phyloP scores from a whole-genome alignment of 2,888 invertebrate genomes.

The Ennomos quercinarius region DNA sequence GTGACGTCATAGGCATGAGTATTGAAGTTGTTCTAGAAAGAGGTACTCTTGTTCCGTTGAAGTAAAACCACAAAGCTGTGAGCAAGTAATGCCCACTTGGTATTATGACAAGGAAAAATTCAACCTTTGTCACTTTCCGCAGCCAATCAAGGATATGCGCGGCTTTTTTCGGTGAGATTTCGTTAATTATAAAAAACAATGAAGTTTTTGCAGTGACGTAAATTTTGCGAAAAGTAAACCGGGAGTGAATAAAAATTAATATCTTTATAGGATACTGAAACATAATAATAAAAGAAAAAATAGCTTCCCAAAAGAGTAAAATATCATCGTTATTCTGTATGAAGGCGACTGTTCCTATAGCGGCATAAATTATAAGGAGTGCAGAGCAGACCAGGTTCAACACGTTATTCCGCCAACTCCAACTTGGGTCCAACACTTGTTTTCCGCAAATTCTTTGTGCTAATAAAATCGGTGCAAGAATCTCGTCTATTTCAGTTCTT shows the following conservation, averaged over 20 bases:
- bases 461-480: slow-evolving; percentile 48
- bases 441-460: slow-evolving; percentile 60
- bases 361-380: slow-evolving; percentile 55
- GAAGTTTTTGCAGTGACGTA: slow-evolving; percentile 58
- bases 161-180: slow-evolving; percentile 39
- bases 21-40: slow-evolving; percentile 61
- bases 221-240: slow-evolving; percentile 49
- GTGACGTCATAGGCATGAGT: slow-evolving; percentile 65
- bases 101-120: slow-evolving; percentile 45
- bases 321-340: slow-evolving; percentile 51
- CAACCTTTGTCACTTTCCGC: slow-evolving; percentile 43
- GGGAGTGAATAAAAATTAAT: slow-evolving; percentile 49
- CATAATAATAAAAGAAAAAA: slow-evolving; percentile 58
- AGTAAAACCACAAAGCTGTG: slow-evolving; percentile 57
- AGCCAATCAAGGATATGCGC: slow-evolving; percentile 24
- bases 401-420: slow-evolving; percentile 57
- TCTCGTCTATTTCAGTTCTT: slow-evolving; percentile 57
- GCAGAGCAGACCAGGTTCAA: slow-evolving; percentile 49
- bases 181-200: slow-evolving; percentile 49
- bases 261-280: slow-evolving; percentile 52
- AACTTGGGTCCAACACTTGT: slow-evolving; percentile 63
- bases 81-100: slow-evolving; percentile 54
- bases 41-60: slow-evolving; percentile 53
- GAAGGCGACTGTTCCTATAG: slow-evolving; percentile 60
- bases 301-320: slow-evolving; percentile 57